Conservation (phyloP, 2,888 invertebrate species). For the Cremastinae sp. region DNA sequence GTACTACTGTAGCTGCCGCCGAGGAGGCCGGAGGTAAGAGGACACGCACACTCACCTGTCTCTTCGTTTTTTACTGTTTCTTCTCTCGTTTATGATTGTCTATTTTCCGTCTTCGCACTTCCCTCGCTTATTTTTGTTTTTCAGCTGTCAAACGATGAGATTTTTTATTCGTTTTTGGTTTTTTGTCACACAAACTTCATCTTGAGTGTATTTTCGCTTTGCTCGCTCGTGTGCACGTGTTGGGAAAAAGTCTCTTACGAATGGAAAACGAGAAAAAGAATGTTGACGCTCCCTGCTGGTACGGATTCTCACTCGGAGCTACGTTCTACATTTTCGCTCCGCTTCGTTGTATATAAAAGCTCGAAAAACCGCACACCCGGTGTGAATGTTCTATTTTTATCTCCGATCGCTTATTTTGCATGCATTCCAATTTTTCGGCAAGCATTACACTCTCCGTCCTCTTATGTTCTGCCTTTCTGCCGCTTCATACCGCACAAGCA, state of each 20-base stretch:
- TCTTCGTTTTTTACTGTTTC: slow-evolving; percentile 34
- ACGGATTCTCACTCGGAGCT: slow-evolving; percentile 22
- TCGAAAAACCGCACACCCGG: slow-evolving; percentile 42
- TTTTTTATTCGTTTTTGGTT: not conserved
- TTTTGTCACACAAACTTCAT: slow-evolving; percentile 3
- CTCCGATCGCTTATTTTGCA: slow-evolving; percentile 55
- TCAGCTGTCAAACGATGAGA: slow-evolving; percentile 2
- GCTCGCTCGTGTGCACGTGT: slow-evolving; percentile 5
- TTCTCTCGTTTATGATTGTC: slow-evolving; percentile 25
- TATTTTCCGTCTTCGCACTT: slow-evolving; percentile 14
- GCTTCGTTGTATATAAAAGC: slow-evolving; percentile 18
- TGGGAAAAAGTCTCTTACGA: slow-evolving; percentile 7
- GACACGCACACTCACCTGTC: slow-evolving; percentile 64
- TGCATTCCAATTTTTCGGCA: slow-evolving; percentile 44
- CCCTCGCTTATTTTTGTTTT: not conserved
- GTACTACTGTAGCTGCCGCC: slow-evolving; percentile 87
- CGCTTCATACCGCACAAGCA: slow-evolving; percentile 48
- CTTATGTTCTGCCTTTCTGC: slow-evolving; percentile 24
- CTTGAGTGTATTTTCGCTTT: no score
- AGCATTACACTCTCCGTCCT: slow-evolving; percentile 47
- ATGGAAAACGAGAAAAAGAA: slow-evolving; percentile 35
- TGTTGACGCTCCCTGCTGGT: slow-evolving; percentile 17
- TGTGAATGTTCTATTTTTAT: slow-evolving; percentile 36
- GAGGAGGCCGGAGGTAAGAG: slow-evolving; percentile 93
- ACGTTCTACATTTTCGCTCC: slow-evolving; percentile 19